These are phyloP conservation scores for Terrapene triunguis DNA, from an alignment of 2,113 vertebrate genomes.

Conservation along the genomic window DNA sequence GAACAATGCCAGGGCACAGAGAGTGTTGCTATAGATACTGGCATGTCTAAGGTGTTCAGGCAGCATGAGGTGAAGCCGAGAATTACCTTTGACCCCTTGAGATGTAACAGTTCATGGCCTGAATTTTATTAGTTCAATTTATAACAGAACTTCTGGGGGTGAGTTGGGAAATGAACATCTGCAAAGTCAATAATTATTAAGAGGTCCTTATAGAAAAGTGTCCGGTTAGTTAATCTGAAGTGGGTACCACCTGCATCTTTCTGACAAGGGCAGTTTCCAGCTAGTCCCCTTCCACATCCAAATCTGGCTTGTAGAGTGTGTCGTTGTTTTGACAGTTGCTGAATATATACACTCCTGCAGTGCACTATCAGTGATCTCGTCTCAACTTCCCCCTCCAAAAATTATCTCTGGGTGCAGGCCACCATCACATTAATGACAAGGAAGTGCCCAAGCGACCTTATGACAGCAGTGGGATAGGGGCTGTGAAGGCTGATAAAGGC, in stretches of 20 bases:
- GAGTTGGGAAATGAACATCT: not conserved
- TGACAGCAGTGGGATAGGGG: not conserved
- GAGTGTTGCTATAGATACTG: not conserved
- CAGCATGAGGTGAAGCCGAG: not conserved
- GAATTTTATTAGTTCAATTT: not conserved
- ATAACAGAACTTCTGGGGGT: accelerated
- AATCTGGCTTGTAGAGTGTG: not conserved
- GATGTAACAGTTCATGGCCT: not conserved
- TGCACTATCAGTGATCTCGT: not conserved
- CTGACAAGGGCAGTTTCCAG: not conserved
- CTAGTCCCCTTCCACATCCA: not conserved
- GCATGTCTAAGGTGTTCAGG: not conserved
- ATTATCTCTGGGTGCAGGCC: not conserved
- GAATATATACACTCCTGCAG: not conserved
- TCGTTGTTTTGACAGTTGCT: not conserved
- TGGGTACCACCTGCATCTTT: not conserved
- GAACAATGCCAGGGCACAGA: not conserved
- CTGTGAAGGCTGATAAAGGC: not conserved
- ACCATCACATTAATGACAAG: not conserved
- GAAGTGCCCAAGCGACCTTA: not conserved
- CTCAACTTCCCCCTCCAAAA: not conserved
- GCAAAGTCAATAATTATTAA: not conserved
- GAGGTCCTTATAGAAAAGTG: not conserved
- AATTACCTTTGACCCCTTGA: not conserved
- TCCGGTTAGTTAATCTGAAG: not conserved